Evolutionary conservation across 2,888 invertebrate species (phyloP), one percentile per base, ranked within the genome.

Genomic region (Morpho helenor): DNA sequence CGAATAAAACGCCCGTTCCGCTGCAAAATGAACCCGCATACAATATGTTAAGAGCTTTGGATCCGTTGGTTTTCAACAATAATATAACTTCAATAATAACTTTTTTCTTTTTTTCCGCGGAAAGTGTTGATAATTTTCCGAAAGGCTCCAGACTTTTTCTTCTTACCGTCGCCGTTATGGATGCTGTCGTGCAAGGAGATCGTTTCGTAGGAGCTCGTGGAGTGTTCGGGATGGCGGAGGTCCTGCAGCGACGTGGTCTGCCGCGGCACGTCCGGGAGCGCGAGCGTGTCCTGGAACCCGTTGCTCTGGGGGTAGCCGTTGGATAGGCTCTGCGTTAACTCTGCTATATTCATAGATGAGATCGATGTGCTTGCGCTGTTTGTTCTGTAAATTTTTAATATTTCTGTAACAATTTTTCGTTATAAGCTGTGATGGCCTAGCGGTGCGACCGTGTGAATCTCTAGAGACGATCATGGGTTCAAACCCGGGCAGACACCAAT

Each of bases 271-370:
- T 69, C 66, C 0, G 73, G 74, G 40, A 76, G 66, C 7, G 68
- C 63, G 8, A 58, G 64, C 4, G 66, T 64, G 0, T 65, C 65
- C n/a, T 62, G 62, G n/a, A 65, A 65, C 0, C 68, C 64, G 1
- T 63, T 59, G 5, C 61, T 56, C 39, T 66, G 45, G 5, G 31
- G 63, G 46, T 63, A 65, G 4, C 64, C 63, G 1, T 64, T 62
- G 0, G 54, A 52, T 9, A 49, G 49, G 9, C 41, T 61, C 10
- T 76, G 53, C 42, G 56, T 40, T 40, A 59, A 22, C 47, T 80
- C 77, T 0, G 67, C 71, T 8, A 82, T 79, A 53, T 72, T 76
- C 8, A 80, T 56, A 0, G 69, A 68, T 0, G 78, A 79, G 48
- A 70, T 68, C 0, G 66, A 51, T 10, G 66, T 60, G 42, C 53